A percentile compares a stretch with the other conserved stretches of the same genome.
phyloP scores from a whole-genome alignment of 1,140 invertebrate genomes.

The Hydropsyche tenuis region DNA sequence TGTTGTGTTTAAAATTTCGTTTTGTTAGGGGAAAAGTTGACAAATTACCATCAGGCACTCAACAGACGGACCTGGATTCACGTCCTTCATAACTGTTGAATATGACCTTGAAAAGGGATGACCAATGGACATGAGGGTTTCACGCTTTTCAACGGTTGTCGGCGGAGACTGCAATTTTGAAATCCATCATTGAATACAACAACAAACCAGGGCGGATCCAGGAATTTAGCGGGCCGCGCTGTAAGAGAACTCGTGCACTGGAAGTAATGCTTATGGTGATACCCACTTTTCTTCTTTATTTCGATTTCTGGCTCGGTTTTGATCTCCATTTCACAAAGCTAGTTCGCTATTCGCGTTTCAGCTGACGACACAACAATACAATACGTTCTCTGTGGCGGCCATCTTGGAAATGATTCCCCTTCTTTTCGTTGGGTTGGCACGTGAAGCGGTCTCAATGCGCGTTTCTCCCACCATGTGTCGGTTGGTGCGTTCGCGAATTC shows the following conservation, averaged over 20 bases:
- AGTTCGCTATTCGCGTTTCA: too few relatives aligned
- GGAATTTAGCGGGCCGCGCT: too few relatives aligned
- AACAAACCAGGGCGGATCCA: not conserved
- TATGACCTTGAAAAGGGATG: slow-evolving; percentile 3
- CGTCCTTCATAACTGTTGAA: not conserved
- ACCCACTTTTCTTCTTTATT: too few relatives aligned
- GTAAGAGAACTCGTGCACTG: too few relatives aligned
- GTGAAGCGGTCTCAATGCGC: not conserved
- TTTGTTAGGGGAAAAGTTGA: too few relatives aligned
- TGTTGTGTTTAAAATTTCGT: not conserved
- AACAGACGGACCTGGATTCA: not conserved
- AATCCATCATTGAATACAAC: too few relatives aligned
- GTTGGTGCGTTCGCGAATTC: too few relatives aligned
- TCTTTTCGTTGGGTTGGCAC: not conserved
- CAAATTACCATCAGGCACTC: too few relatives aligned
- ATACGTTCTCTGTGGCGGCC: not conserved
- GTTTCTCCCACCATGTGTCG: too few relatives aligned
- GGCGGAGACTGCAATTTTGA: not conserved
- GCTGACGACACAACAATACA: not conserved
- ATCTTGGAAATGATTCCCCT: not conserved
- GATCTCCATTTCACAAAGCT: not conserved
- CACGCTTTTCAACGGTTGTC: too few relatives aligned
- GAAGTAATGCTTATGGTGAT: too few relatives aligned
- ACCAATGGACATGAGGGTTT: not conserved
- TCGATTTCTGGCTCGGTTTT: too few relatives aligned